A percentile compares a stretch with the other conserved stretches of the same genome.
phyloP scores from a whole-genome alignment of 2,797 vertebrate genomes.

The Hylomyscus alleni region DNA sequence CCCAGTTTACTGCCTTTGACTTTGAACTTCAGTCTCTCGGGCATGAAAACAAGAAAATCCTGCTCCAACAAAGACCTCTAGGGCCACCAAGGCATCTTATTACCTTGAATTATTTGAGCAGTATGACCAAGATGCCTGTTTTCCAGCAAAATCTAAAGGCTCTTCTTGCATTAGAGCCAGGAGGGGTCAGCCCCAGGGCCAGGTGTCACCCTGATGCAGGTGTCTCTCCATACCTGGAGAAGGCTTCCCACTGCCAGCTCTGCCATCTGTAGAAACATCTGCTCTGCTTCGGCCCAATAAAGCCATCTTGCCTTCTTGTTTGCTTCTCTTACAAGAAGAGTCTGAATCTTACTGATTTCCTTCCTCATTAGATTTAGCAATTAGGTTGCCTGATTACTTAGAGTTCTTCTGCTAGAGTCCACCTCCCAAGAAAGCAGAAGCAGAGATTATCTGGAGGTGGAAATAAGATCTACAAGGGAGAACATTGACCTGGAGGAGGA shows the following conservation, averaged over 20 bases:
- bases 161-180: background rate
- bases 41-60: background rate
- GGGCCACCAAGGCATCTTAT: background rate
- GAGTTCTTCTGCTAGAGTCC: conserved; percentile 28
- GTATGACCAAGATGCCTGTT: background rate
- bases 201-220: background rate
- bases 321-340: conserved; percentile 43
- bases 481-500: background rate
- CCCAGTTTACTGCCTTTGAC: conserved; percentile 13
- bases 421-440: background rate
- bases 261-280: background rate
- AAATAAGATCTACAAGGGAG: too few relatives aligned
- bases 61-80: background rate
- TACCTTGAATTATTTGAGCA: background rate
- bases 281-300: conserved; percentile 1
- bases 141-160: conserved; percentile 27
- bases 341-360: conserved; percentile 72
- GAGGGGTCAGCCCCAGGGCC: background rate
- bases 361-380: conserved; percentile 70
- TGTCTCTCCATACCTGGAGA: background rate
- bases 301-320: conserved; percentile 18
- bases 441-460: too few relatives aligned
- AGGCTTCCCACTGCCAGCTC: background rate
- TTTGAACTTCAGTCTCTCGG: background rate
- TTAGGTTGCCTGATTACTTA: conserved; percentile 52